A percentile compares a stretch with the other conserved stretches of the same genome.
Evolutionary conservation across 2,797 vertebrate genomes (phyloP).

Genomic region (Macroramphosus scolopax): DNA sequence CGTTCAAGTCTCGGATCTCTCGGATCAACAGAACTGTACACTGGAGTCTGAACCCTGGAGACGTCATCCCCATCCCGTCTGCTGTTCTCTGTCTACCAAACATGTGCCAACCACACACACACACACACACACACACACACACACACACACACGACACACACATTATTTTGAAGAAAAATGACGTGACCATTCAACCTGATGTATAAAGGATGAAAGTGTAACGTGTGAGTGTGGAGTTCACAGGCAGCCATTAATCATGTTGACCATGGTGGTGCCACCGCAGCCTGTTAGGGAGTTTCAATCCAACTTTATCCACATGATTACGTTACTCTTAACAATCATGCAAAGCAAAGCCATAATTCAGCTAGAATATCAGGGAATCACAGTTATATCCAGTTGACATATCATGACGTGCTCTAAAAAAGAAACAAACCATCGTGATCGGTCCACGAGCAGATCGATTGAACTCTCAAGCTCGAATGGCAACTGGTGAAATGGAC

Average conservation of each 20-base stretch:
- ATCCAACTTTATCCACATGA: neutral
- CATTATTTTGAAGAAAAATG: slow-evolving; percentile 44
- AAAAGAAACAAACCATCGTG: neutral
- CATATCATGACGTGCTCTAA: neutral
- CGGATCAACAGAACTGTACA: slow-evolving; percentile 45
- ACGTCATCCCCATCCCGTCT: slow-evolving; percentile 56
- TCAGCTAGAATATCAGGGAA: slow-evolving; percentile 37
- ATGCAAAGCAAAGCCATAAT: slow-evolving; percentile 4
- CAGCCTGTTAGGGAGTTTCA: neutral
- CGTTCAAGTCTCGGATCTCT: slow-evolving; percentile 34
- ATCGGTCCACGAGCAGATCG: slow-evolving; percentile 13
- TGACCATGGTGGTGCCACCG: slow-evolving; percentile 2
- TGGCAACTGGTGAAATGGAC: slow-evolving; percentile 12
- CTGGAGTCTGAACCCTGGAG: slow-evolving; percentile 51
- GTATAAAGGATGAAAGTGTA: slow-evolving; percentile 26
- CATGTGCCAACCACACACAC: slow-evolving; percentile 75
- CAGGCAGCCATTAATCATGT: slow-evolving; percentile 20
- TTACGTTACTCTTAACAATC: neutral
- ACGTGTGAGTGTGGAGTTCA: slow-evolving; percentile 21
- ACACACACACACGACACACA: slow-evolving; percentile 29
- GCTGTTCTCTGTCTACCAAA: slow-evolving; percentile 72
- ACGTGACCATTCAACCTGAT: slow-evolving; percentile 45
- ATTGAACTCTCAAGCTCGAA: slow-evolving; percentile 3
- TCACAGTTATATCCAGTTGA: slow-evolving; percentile 2
- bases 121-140: slow-evolving; percentile 27